Base-by-base conservation (phyloP, 2,888 invertebrate genomes). In the Ophion ventricosus region DNA sequence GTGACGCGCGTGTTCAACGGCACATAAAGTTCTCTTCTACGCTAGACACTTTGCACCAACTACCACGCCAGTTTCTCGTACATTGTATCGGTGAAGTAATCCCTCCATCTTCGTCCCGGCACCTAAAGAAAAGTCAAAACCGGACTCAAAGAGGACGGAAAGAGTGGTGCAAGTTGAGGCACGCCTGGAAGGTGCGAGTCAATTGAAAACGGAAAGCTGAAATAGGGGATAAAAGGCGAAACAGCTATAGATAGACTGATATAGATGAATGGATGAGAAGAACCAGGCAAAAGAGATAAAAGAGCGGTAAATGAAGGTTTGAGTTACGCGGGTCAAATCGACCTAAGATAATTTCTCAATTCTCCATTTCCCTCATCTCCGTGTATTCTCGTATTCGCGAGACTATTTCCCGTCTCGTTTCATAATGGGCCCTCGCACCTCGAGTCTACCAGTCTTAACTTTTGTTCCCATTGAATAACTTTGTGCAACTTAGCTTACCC, bases 391-490 rank as follows among this genome's bases (percentile, higher is more conserved):
- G 54, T 75, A 64, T 66, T 40, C 43, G 11, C 40, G 26, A 77
- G 29, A 67, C 56, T 57, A 67, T 67, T 77, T 26, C 26, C 26
- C 57, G 25, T 40, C 57, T 57, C 40, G 67, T 59, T 43, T 57
- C 8, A 59, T 64, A 64, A 75, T 64, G 64, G 64, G 26, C 35
- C 49, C 66, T 74, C 17, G 57, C 77, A 70, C 78, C 69, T 75
- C 61, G n/a, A 73, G 61, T 82, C 78, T 59, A 49, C 17, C 72
- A 75, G 72, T 78, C 64, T 63, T 29, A 54, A 64, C 73, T 64
- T 77, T 72, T 35, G 40, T 66, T 29, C 29, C 49, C 57, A 20
- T n/a, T 8, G 78, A 84, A 81, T 78, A 84, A 84, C 84, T 84
- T 84, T 78, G 69, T 66, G 49, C 75, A 82, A 82, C 78, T 84